These are phyloP conservation scores for Elachura formosa DNA, from an alignment of 2,113 vertebrate genomes.

Conservation along the genomic window DNA sequence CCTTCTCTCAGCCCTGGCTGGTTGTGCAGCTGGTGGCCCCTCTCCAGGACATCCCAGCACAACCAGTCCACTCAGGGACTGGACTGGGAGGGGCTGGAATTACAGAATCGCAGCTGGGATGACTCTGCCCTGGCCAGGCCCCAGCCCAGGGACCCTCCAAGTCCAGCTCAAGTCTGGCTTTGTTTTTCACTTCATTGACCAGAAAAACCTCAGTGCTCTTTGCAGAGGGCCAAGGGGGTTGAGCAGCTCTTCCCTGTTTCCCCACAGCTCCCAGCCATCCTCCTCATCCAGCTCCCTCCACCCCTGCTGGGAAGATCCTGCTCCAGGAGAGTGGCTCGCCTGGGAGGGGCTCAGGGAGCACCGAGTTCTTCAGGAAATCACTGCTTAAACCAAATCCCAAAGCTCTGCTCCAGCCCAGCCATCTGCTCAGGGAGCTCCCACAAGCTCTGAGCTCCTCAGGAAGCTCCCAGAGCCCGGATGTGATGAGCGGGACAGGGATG, in stretches of 20 bases:
- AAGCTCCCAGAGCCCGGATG: neutral
- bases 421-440: neutral
- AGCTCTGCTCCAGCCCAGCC: neutral
- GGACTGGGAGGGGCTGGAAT: neutral
- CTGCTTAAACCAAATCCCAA: neutral
- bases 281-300: neutral
- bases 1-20: neutral
- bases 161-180: neutral
- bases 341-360: rapidly evolving
- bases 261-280: rapidly evolving
- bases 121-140: neutral
- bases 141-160: neutral
- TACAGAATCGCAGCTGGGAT: neutral
- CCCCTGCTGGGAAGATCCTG: rapidly evolving
- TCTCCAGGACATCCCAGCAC: neutral
- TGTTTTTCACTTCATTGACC: neutral
- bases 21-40: neutral
- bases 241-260: neutral
- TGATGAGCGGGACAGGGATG: rapidly evolving
- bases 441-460: neutral
- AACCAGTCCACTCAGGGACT: neutral
- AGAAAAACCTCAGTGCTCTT: neutral
- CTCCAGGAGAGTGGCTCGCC: rapidly evolving
- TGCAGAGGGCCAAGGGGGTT: neutral
- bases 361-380: neutral